These are phyloP conservation scores for Musca domestica DNA, from an alignment of 1,140 invertebrate species.

Conservation along the genomic window DNA sequence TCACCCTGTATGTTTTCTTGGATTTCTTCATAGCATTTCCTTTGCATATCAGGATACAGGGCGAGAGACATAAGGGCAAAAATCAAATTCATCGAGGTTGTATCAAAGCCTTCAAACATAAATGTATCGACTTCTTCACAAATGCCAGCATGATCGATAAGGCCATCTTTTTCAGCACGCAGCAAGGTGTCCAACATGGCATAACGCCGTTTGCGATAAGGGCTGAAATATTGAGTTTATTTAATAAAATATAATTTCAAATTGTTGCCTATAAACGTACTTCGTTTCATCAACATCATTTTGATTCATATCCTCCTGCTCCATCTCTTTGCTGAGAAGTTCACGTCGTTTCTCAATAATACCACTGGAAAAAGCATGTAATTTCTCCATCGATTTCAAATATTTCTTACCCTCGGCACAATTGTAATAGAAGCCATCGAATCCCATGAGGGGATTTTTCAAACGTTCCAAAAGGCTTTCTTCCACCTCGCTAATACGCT, in stretches of 20 bases:
- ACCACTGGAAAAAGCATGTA: conserved; percentile 42
- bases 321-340: conserved; percentile 27
- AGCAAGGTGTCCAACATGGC: conserved; percentile 78
- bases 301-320: neutral
- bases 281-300: conserved; percentile 23
- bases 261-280: neutral
- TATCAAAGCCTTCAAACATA: conserved; percentile 74
- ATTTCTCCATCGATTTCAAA: conserved; percentile 28
- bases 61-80: conserved; percentile 62
- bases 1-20: conserved; percentile 26
- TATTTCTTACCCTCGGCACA: conserved; percentile 30
- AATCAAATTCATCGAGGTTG: conserved; percentile 60
- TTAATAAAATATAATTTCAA: no score
- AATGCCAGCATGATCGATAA: conserved; percentile 63
- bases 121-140: conserved; percentile 79
- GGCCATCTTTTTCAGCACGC: conserved; percentile 55
- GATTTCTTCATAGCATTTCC: conserved; percentile 56
- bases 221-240: neutral
- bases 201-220: conserved; percentile 56
- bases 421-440: conserved; percentile 34
- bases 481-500: conserved; percentile 39
- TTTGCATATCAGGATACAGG: conserved; percentile 61
- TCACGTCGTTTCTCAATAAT: conserved; percentile 42
- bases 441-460: conserved; percentile 36
- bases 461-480: conserved; percentile 35